These are phyloP conservation scores for Bellardia pandia DNA, from an alignment of 2,888 invertebrate species.

Conservation along the genomic window DNA sequence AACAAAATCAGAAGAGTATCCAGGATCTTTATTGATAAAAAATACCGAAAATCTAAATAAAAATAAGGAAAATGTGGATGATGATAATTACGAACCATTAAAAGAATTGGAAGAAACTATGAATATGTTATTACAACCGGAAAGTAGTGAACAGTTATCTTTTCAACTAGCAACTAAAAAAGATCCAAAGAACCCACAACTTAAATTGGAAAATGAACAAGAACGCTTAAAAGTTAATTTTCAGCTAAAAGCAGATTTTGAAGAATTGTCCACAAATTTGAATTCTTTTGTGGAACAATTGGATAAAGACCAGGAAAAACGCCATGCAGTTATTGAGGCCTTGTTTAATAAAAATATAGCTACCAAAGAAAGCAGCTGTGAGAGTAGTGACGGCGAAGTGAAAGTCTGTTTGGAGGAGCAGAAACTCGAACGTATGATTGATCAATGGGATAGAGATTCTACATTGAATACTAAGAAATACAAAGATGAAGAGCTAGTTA, in stretches of 20 bases:
- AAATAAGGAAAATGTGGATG: constrained; percentile 6
- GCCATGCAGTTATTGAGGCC: neutral
- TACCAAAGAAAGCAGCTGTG: constrained; percentile 36
- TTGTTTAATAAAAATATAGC: neutral
- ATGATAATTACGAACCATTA: constrained; percentile 59
- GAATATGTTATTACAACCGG: constrained; percentile 37
- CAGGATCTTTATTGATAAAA: neutral
- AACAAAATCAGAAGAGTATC: neutral
- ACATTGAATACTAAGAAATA: constrained; percentile 8
- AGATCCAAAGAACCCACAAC: neutral
- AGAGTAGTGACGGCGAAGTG: constrained; percentile 31
- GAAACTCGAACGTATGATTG: neutral
- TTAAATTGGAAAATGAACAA: constrained; percentile 74
- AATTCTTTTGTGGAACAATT: constrained; percentile 76
- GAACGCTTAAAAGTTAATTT: constrained; percentile 75
- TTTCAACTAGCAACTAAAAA: neutral
- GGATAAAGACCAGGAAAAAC: constrained; percentile 53
- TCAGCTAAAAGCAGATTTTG: constrained; percentile 75
- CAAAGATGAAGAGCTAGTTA: neutral
- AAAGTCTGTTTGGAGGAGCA: neutral
- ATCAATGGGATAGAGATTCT: constrained; percentile 43
- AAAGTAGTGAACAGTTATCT: neutral
- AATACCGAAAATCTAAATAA: constrained; percentile 63
- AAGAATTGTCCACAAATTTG: constrained; percentile 75
- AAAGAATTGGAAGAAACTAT: constrained; percentile 56